Evolutionary conservation across 2,888 invertebrate species (phyloP), one percentile per base, ranked within the genome.

Genomic region (Acanthosoma haemorrhoidale): DNA sequence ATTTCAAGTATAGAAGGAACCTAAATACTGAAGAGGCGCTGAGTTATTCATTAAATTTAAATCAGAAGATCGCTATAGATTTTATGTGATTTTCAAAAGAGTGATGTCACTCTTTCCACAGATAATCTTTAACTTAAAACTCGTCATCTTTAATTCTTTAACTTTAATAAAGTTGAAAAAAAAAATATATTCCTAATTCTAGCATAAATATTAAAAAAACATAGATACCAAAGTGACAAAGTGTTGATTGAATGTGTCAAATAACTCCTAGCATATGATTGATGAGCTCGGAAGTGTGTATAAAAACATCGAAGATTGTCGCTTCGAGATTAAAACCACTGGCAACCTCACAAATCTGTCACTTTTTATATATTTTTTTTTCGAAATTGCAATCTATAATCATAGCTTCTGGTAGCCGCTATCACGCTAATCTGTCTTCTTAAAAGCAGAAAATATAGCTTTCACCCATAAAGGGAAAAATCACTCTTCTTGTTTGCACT

Each of bases 361-460:
- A 2, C 13, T 11, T 51, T 51, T 51, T 51, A 25, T 21, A 21
- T 51, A 6, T 32, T 32, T 32, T 32, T 32, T 32, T 32, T 6
- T 6, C 9, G 13, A n/a, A 51, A 51, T 51, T 51, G 25, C 25
- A 25, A 51, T 51, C 51, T 51, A 21, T 51, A 51, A 51, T 51
- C 25, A 51, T 13, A 51, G 25, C 5, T 2, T n/a, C n/a, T 2
- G 6, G 18, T n/a, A n/a, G 51, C 51, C 51, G 51, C 51, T 25
- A 51, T 29, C 15, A n/a, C n/a, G 25, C n/a, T 25, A 51, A 51
- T 51, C 51, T 25, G 51, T 25, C 51, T 51, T 51, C 25, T 51
- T 51, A 51, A 51, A 51, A n/a, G 29, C 25, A 51, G 21, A 51
- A 51, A 51, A 51, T 51, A 51, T 51, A 25, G 51, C 25, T 51